Evolutionary conservation across 1,140 invertebrate species (phyloP).

Genomic region (Chlorops oryzae): DNA sequence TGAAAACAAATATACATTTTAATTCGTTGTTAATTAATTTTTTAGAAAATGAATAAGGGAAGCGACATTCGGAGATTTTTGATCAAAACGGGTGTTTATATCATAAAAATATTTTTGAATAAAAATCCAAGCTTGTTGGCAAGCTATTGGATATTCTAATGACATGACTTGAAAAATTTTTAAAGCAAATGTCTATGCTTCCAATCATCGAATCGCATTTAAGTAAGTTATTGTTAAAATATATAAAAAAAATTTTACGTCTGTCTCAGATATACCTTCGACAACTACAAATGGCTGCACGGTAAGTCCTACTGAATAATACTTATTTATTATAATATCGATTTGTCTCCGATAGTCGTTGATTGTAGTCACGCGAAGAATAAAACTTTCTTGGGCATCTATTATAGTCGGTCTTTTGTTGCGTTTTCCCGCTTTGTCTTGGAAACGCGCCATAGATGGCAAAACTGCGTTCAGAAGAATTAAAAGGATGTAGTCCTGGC

Average conservation of each 20-base stretch:
- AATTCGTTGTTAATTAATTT: not conserved
- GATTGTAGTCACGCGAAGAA: not conserved
- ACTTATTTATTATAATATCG: not conserved
- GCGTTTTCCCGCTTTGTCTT: conserved; percentile 4
- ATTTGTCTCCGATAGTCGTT: not conserved
- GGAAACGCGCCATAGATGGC: too few species aligned
- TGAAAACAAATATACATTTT: conserved; percentile 6
- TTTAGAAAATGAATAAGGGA: conserved; percentile 1
- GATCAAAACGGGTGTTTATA: not conserved
- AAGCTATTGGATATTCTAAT: not conserved
- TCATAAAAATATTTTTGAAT: conserved; percentile 1
- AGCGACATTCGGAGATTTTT: not conserved
- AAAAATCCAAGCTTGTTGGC: conserved; percentile 1
- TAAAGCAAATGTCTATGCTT: not conserved
- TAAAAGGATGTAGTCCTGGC: not conserved
- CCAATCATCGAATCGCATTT: not conserved
- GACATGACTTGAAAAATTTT: not conserved
- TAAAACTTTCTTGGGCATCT: not conserved
- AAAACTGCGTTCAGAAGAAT: not conserved
- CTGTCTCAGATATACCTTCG: not conserved
- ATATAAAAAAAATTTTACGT: not conserved
- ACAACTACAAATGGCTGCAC: not conserved
- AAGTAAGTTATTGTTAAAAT: not conserved
- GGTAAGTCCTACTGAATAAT: conserved; percentile 1
- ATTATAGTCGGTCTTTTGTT: not conserved